These are phyloP conservation scores for Staurois parvus DNA, from an alignment of 2,797 vertebrate genomes.

Conservation along the genomic window DNA sequence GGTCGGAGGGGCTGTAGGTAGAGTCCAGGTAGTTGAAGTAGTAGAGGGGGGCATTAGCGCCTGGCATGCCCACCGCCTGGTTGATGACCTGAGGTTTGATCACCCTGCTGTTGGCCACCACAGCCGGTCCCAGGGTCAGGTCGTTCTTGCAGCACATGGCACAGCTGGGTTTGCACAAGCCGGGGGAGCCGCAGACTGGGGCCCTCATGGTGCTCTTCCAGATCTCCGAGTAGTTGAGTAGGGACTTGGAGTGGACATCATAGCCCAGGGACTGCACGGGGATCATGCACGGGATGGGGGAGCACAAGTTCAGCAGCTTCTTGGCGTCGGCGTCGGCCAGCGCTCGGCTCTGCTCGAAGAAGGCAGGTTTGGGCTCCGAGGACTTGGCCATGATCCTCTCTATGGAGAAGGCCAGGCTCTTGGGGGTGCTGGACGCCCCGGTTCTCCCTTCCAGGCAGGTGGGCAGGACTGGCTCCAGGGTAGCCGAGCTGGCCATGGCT, in stretches of 20 bases:
- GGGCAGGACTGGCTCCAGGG: conserved; percentile 88
- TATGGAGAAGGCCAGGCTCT: conserved; percentile 96
- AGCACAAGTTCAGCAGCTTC: conserved; percentile 86
- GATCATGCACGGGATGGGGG: conserved; percentile 93
- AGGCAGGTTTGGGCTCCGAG: conserved; percentile 79
- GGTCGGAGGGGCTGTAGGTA: conserved; percentile 86
- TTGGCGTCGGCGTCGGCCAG: conserved; percentile 75
- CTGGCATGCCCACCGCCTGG: conserved; percentile 86
- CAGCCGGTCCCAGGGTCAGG: conserved; percentile 80
- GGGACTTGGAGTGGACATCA: conserved; percentile 90
- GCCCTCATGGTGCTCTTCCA: conserved; percentile 92
- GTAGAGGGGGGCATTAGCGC: conserved; percentile 86
- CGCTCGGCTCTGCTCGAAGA: conserved; percentile 77
- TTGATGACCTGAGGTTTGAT: conserved; percentile 97
- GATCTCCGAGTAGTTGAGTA: conserved; percentile 95
- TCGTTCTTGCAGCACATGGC: conserved; percentile 88
- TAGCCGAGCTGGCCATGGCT: conserved; percentile 89
- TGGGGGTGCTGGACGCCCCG: conserved; percentile 84
- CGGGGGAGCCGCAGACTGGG: conserved; percentile 80
- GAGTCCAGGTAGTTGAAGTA: conserved; percentile 98
- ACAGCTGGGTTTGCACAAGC: conserved; percentile 91
- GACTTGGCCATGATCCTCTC: conserved; percentile 98
- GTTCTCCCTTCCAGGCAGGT: conserved; percentile 81
- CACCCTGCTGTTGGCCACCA: conserved; percentile 82
- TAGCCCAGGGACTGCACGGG: conserved; percentile 91